Evolutionary conservation across 2,888 invertebrate genomes (phyloP), one percentile per base, ranked within the genome.

Genomic region (Acanthococcus lagerstroemiae): DNA sequence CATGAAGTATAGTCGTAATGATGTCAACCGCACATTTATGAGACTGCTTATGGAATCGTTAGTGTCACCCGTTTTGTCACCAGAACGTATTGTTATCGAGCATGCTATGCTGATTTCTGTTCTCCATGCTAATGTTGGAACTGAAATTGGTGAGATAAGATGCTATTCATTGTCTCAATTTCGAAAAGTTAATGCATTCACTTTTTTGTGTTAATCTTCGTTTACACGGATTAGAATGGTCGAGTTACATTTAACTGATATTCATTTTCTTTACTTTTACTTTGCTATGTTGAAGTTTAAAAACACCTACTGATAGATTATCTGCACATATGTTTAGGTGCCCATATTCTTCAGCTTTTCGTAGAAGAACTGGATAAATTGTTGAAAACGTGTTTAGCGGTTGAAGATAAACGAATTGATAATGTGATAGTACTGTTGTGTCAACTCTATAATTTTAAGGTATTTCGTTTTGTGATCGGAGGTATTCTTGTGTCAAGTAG

Each of bases 381-480:
- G 74, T 77, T 83, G 24, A 44, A 67, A 6, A 76, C 78, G 22
- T 75, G 78, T 37, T 76, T 80, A 37, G 79, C 82, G 0, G 78
- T 87, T 3, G 86, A 84, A 72, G 84, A 88, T 72, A 95, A 95
- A 75, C 80, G 82, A 44, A 74, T 93, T 27, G 91, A 95, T 74
- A 95, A 95, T 76, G 74, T 89, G 1, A 78, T 90, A 0, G 78
- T 87, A 0, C 81, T 92, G 55, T 77, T 95, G 4, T 83, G 87
- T 0, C 86, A 91, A 74, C 77, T 95, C 63, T 95, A 92, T 74
- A 89, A 88, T 74, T 95, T 95, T 73, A 92, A 90, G 81, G 88
- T 88, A 37, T 37, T 37, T 37, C 37, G 37, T 22, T 44, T 6
- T 45, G 3, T 21, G n/a, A 2, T 56, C 1, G 15, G 19, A 30